Evolutionary conservation across 2,888 invertebrate genomes (phyloP), one percentile per base, ranked within the genome.

Genomic region (Cristatella mucedo): DNA sequence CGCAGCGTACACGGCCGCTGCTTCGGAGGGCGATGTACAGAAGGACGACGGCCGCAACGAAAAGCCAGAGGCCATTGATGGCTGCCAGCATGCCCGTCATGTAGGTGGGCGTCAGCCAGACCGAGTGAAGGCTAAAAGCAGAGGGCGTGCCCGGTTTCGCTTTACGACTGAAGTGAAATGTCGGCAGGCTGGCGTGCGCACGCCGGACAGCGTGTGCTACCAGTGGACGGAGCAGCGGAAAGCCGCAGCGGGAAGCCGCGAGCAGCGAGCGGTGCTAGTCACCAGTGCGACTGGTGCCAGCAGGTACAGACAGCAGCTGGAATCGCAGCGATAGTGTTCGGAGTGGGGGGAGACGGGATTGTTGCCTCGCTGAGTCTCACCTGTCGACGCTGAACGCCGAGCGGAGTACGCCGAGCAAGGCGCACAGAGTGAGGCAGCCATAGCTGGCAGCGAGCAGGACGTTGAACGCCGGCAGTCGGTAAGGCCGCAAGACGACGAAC

Each of bases 391-490:
- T 41, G 21, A 44, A 49, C 9, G 40, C 45, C 22, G 51, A 33
- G 5, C 51, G 38, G 30, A 50, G 38, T 1, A 54, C 41, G 15
- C 60, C 60, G 15, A 57, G 44, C 21, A 59, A 34, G 15, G 47
- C 43, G 38, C 53, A 48, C 1, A 52, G 48, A 6, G 49, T 31
- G 21, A 57, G 50, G 38, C 50, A 49, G 5, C 55, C 44, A 21
- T 48, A 50, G 24, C 47, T 49, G 37, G 55, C 41, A 13, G 48
- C 37, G 26, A 59, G 41, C 39, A 55, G 43, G 1, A 49, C 41
- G 38, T 60, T 61, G 39, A 54, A 58, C 38, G 48, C 42, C 5
- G 48, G 44, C 6, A 61, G 47, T 11, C 61, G 40, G 49, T 46
- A 61, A 1, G 60, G 60, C 7, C 56, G 45, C 18, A 55, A 32